Percentiles rank a stretch among this genome's conserved stretches.
Evolutionary conservation across 2,113 vertebrate genomes (phyloP).

Genomic region (Hypomesus transpacificus): DNA sequence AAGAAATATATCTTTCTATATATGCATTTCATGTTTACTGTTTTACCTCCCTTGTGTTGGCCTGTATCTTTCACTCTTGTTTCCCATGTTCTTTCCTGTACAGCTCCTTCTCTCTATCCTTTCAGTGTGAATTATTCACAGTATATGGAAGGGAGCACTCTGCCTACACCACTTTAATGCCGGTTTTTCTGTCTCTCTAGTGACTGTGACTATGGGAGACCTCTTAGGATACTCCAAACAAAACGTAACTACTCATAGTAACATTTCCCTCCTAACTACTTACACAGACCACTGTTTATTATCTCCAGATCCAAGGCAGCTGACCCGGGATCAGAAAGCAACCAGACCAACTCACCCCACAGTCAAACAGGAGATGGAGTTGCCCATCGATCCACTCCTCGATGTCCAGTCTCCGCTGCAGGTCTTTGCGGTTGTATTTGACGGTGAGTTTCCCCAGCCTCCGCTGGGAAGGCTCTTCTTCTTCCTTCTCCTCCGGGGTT

Average conservation of each 20-base stretch:
- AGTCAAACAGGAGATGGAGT: conserved; percentile 89
- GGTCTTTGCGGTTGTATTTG: conserved; percentile 91
- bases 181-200: not conserved
- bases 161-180: not conserved
- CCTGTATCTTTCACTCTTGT: not conserved
- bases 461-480: conserved; percentile 73
- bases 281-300: not conserved
- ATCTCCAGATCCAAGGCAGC: not conserved
- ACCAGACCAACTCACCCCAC: conserved; percentile 72
- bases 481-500: conserved; percentile 57
- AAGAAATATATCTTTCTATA: too few relatives aligned
- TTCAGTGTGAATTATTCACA: not conserved
- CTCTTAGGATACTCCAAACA: conserved; percentile 2
- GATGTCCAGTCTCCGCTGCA: conserved; percentile 90
- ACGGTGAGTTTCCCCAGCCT: conserved; percentile 90
- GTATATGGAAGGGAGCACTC: not conserved
- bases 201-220: not conserved
- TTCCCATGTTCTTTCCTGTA: not conserved
- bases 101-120: not conserved
- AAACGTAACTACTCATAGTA: not conserved
- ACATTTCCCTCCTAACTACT: not conserved
- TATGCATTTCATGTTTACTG: too few relatives aligned
- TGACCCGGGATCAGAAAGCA: not conserved
- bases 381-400: conserved; percentile 92
- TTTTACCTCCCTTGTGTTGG: too few relatives aligned